phyloP scores from a whole-genome alignment of 2,888 invertebrate species.

The Vesta saturnalis region DNA sequence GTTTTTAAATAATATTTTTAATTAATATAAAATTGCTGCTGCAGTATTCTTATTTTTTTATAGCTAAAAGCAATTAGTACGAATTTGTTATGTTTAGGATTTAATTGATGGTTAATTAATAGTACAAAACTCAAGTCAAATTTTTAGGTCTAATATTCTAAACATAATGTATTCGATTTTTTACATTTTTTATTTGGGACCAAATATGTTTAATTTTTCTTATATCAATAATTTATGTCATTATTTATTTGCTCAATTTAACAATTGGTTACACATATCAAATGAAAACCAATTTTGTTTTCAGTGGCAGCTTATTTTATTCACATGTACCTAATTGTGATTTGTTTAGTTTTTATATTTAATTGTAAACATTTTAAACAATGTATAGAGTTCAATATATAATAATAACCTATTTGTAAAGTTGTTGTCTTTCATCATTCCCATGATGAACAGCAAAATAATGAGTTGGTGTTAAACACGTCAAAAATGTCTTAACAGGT shows the following conservation, averaged over 20 bases:
- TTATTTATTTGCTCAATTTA: conserved; percentile 24
- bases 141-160: conserved; percentile 10
- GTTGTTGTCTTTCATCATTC: too few relatives aligned
- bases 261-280: conserved; percentile 4
- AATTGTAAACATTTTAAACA: conserved; percentile 29
- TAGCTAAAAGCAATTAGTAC: conserved; percentile 7
- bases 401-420: conserved; percentile 28
- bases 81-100: neutral
- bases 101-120: conserved; percentile 4
- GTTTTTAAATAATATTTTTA: conserved; percentile 25
- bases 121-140: conserved; percentile 20
- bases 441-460: too few relatives aligned
- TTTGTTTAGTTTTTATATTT: conserved; percentile 35
- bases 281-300: neutral
- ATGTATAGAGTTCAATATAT: conserved; percentile 33
- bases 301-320: conserved; percentile 33
- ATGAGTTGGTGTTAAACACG: too few relatives aligned
- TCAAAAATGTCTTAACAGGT: too few relatives aligned
- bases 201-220: conserved; percentile 25
- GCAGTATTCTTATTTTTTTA: conserved; percentile 2
- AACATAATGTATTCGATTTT: conserved; percentile 8
- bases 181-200: conserved; percentile 31
- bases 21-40: conserved; percentile 21
- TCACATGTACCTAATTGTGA: conserved; percentile 33
- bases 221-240: neutral